Evolutionary conservation across 2,888 invertebrate species (phyloP).

Genomic region (Tillus elongatus): DNA sequence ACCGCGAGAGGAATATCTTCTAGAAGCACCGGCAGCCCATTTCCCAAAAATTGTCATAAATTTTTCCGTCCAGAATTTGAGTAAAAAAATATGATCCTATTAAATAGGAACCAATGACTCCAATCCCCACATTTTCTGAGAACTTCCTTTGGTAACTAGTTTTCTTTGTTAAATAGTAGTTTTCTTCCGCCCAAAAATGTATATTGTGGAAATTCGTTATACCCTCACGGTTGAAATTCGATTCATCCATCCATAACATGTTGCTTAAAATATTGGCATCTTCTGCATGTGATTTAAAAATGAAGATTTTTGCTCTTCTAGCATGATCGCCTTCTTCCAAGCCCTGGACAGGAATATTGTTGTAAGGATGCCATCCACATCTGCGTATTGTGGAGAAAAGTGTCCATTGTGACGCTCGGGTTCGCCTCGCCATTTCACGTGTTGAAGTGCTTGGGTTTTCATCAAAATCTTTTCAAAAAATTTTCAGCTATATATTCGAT

Average conservation of each 20-base stretch:
- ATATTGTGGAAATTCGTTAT: slow-evolving; percentile 14
- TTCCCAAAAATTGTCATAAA: slow-evolving; percentile 1
- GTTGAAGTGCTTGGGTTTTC: slow-evolving; percentile 2
- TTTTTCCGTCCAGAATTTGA: slow-evolving; percentile 9
- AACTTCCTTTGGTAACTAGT: slow-evolving; percentile 2
- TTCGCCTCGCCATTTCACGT: background rate
- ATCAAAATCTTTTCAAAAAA: too few relatives aligned
- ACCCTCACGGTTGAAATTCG: slow-evolving; percentile 12
- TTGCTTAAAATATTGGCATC: background rate
- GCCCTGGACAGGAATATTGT: slow-evolving; percentile 1
- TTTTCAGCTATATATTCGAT: too few relatives aligned
- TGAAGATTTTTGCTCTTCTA: background rate
- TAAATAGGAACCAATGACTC: slow-evolving; percentile 10
- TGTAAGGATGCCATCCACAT: background rate
- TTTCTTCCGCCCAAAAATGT: slow-evolving; percentile 11
- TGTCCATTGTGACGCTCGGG: background rate
- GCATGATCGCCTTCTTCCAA: background rate
- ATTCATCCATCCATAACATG: slow-evolving; percentile 13
- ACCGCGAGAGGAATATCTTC: slow-evolving; percentile 1
- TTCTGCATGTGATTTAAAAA: background rate
- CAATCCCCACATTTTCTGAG: slow-evolving; percentile 11
- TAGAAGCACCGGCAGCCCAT: background rate
- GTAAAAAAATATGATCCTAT: slow-evolving; percentile 10
- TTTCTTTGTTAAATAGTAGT: slow-evolving; percentile 8
- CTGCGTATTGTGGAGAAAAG: background rate